Percentiles rank a stretch among this genome's conserved stretches.
Conservation (phyloP, 2,888 invertebrate species). For the Xestia xanthographa region DNA sequence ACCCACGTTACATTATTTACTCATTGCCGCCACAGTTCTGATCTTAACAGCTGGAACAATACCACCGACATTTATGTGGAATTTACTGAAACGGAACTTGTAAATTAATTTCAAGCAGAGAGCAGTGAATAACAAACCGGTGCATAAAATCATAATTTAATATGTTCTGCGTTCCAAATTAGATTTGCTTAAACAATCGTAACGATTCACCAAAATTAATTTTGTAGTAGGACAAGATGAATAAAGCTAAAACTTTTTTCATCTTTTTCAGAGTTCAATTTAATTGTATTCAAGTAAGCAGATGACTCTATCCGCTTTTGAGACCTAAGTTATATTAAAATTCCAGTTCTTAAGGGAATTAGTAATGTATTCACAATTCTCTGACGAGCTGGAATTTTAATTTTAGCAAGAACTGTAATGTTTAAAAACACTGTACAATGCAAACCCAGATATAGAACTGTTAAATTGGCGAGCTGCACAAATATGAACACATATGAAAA, state of each 20-base stretch:
- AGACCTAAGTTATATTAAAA: not conserved
- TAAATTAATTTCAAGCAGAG: constrained; percentile 48
- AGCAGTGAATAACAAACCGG: constrained; percentile 58
- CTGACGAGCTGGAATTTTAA: not conserved
- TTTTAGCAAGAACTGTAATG: not conserved
- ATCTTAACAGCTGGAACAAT: constrained; percentile 12
- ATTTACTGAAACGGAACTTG: constrained; percentile 51
- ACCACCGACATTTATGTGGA: constrained; percentile 1
- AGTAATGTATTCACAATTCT: not conserved
- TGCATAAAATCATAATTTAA: constrained; percentile 59
- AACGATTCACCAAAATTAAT: constrained; percentile 24
- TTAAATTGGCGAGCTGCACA: not conserved
- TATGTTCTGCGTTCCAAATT: constrained; percentile 49
- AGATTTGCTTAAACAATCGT: constrained; percentile 39
- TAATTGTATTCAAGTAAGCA: constrained; percentile 6
- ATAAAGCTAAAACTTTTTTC: not conserved
- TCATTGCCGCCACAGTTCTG: constrained; percentile 6
- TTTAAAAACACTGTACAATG: not conserved
- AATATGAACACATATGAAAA: constrained; percentile 32
- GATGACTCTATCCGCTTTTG: not conserved
- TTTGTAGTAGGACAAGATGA: not conserved
- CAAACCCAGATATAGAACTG: constrained; percentile 12
- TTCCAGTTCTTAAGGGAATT: not conserved
- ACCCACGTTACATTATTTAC: constrained; percentile 37
- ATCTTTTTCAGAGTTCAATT: constrained; percentile 6